These are phyloP conservation scores for Siniperca chuatsi DNA, from an alignment of 2,113 vertebrate genomes.

Conservation along the genomic window DNA sequence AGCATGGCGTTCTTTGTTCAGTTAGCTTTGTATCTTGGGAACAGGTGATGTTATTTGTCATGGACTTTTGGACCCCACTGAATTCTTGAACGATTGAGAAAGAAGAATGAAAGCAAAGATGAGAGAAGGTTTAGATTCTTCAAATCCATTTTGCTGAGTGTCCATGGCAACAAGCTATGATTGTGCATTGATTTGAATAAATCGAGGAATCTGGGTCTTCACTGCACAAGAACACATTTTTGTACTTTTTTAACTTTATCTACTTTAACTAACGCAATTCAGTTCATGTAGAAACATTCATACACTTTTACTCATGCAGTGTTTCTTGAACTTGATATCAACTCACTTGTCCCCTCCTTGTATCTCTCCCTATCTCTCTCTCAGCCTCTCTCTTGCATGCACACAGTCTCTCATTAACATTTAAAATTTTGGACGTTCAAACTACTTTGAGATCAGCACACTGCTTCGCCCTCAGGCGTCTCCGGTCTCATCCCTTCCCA, in stretches of 20 bases:
- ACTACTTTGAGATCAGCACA: constrained; percentile 60
- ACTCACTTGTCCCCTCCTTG: constrained; percentile 3
- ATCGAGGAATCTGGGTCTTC: constrained; percentile 28
- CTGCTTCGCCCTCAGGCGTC: constrained; percentile 50
- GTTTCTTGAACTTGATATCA: constrained; percentile 27
- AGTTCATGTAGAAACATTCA: background rate
- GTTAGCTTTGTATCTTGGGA: constrained; percentile 41
- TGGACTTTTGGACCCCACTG: constrained; percentile 24
- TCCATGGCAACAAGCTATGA: constrained; percentile 72
- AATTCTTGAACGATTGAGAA: constrained; percentile 24
- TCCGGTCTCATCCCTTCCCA: constrained; percentile 46
- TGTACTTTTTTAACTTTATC: background rate
- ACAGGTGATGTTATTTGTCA: constrained; percentile 36
- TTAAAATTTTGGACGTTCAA: constrained; percentile 54
- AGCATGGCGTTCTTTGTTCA: constrained; percentile 45
- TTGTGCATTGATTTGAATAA: constrained; percentile 43
- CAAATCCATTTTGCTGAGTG: constrained; percentile 58
- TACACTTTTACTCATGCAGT: background rate
- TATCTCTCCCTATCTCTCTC: constrained; percentile 7
- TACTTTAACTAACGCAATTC: background rate
- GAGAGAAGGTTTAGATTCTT: constrained; percentile 46
- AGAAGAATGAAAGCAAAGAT: constrained; percentile 25
- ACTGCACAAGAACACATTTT: background rate
- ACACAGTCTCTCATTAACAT: constrained; percentile 61
- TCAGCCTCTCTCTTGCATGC: background rate